These are phyloP conservation scores for Eurytoma adleriae DNA, from an alignment of 2,888 invertebrate genomes.

Conservation along the genomic window DNA sequence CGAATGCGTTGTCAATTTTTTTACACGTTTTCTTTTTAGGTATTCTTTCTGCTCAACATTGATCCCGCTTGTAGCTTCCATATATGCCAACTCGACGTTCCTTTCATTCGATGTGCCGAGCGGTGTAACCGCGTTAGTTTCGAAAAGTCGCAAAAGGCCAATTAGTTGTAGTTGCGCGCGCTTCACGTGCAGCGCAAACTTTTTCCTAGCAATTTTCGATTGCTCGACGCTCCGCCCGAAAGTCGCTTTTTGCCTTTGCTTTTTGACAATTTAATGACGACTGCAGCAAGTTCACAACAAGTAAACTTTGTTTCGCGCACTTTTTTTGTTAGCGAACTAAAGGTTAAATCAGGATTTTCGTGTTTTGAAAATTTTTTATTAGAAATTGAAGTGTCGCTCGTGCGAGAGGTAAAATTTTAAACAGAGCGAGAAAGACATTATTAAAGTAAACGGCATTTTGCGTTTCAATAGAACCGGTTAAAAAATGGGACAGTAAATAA, in stretches of 20 bases:
- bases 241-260: background rate
- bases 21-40: background rate
- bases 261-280: slow-evolving; percentile 5
- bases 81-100: slow-evolving; percentile 5
- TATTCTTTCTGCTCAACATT: background rate
- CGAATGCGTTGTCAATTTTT: background rate
- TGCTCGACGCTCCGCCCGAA: background rate
- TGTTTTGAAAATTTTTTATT: no score
- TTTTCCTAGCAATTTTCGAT: slow-evolving; percentile 8
- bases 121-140: slow-evolving; percentile 21
- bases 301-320: background rate
- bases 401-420: no score
- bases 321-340: no score
- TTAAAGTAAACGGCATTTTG: no score
- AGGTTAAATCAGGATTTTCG: no score
- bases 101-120: slow-evolving; percentile 20
- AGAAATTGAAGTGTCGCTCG: no score
- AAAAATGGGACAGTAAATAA: no score
- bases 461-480: no score
- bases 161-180: slow-evolving; percentile 31
- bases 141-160: slow-evolving; percentile 32
- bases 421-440: no score
- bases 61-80: background rate
- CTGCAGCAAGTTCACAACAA: slow-evolving; percentile 2
- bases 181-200: no score